Evolutionary conservation across 2,797 vertebrate genomes (phyloP), one percentile per base, ranked within the genome.

Genomic region (Pseudochaenichthys georgianus): DNA sequence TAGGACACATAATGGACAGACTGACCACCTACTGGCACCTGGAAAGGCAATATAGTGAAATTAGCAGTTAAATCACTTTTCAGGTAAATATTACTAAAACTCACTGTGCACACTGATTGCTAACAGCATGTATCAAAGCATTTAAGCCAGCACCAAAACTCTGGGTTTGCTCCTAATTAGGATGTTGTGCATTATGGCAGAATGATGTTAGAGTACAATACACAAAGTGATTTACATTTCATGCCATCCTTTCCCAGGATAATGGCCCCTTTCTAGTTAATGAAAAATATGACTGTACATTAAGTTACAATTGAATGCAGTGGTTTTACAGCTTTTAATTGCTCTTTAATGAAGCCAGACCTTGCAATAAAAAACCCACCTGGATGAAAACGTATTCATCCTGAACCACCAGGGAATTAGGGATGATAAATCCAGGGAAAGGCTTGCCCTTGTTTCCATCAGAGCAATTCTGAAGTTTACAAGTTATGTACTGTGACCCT

Each of bases 381-480:
- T 99, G 97, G 89, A 98, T 97, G 91, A 99, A 99, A 87, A 98
- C 97, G 64, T 99, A 99, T 89, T 98, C 96, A 87, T 98, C 97
- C 92, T 98, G 97, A 87, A 99, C 97, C 69, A 99, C 97, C 88
- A 98, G 90, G 85, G 97, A 97, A 84, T 99, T 96, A 7, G 96
- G 95, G 92, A 97, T 96, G 87, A 98, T 98, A 91, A 96, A 96
- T 88, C 97, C 97, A 10, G 97, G 96, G 87, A 99, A 99, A 59
- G 97, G 97, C 79, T 95, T 98, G 88, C 93, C 95, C 88, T 95
- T 96, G 93, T 95, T 94, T 85, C 94, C 94, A 80, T 98, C 97
- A 1, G 97, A 96, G 93, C 97, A 98, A 82, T 98, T 99, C 88
- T 97, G 96, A 95, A 99, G 97, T 88, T 95, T 96, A 88, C 97